Evolutionary conservation across 2,797 vertebrate species (phyloP).

Genomic region (Calcarius lapponicus): DNA sequence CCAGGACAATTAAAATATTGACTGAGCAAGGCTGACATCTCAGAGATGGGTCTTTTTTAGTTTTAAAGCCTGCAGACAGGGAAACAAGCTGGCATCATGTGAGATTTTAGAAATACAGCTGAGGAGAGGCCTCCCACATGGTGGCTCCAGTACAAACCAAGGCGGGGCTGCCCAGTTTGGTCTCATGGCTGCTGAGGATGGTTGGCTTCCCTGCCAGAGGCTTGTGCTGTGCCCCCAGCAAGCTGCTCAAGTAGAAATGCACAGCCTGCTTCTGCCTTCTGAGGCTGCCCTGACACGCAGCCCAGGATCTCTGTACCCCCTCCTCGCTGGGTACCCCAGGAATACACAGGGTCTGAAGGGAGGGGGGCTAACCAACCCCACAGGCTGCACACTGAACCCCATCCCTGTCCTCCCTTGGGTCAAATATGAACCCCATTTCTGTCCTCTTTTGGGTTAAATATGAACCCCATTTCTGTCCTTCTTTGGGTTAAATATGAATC

Average conservation of each 20-base stretch:
- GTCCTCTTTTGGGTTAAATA: not conserved
- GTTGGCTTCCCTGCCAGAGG: not conserved
- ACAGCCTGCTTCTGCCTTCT: not conserved
- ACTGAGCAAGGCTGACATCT: not conserved
- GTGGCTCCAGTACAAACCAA: not conserved
- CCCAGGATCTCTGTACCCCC: not conserved
- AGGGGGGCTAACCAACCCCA: not conserved
- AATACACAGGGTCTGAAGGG: not conserved
- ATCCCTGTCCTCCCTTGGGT: not conserved
- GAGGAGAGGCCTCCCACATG: not conserved
- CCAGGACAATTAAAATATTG: constrained; percentile 18
- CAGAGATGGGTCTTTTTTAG: not conserved
- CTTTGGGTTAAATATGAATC: too few species aligned
- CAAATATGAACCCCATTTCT: not conserved
- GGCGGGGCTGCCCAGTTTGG: not conserved
- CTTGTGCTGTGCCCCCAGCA: not conserved
- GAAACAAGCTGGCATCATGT: not conserved
- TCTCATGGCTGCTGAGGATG: not conserved
- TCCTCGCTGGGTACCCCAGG: accelerated
- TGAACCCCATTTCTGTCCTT: not conserved
- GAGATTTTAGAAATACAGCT: not conserved
- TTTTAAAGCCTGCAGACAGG: not conserved
- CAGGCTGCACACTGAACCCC: accelerated
- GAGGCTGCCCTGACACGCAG: not conserved
- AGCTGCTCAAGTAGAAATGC: not conserved